These are phyloP conservation scores for Sitodiplosis mosellana DNA, from an alignment of 1,140 invertebrate genomes.

Conservation along the genomic window DNA sequence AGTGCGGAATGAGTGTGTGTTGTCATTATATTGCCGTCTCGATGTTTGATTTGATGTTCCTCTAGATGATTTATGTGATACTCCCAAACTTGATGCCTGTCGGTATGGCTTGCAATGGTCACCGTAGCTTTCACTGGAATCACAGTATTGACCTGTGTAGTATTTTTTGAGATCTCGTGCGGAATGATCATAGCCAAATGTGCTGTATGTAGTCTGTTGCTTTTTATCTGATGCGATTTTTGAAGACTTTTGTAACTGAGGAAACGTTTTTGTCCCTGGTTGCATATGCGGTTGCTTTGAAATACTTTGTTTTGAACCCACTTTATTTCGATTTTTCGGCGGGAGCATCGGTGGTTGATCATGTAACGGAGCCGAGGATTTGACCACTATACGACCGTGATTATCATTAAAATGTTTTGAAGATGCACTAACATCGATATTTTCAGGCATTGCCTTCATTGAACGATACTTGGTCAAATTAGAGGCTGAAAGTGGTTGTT, in stretches of 20 bases:
- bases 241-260: slow-evolving; percentile 8
- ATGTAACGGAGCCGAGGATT: too few species aligned
- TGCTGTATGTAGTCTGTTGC: slow-evolving; percentile 8
- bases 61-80: neutral
- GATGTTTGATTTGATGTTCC: neutral
- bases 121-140: slow-evolving; percentile 8
- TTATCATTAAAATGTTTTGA: neutral
- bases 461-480: slow-evolving; percentile 23
- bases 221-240: neutral
- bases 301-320: slow-evolving; percentile 13
- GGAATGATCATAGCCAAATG: slow-evolving; percentile 4
- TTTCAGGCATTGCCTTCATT: too few species aligned
- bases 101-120: slow-evolving; percentile 8
- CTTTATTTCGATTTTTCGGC: slow-evolving; percentile 23
- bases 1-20: too few species aligned
- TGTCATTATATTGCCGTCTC: too few species aligned
- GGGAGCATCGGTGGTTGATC: slow-evolving; percentile 18
- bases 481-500: slow-evolving; percentile 21
- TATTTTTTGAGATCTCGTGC: neutral
- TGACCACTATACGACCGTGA: too few species aligned
- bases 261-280: slow-evolving; percentile 13
- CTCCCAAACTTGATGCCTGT: too few species aligned
- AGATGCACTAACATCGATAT: slow-evolving; percentile 12
- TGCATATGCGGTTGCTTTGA: slow-evolving; percentile 19
- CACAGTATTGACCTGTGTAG: neutral